These are phyloP conservation scores for Procambarus clarkii DNA, from an alignment of 1,140 invertebrate species.

Conservation along the genomic window DNA sequence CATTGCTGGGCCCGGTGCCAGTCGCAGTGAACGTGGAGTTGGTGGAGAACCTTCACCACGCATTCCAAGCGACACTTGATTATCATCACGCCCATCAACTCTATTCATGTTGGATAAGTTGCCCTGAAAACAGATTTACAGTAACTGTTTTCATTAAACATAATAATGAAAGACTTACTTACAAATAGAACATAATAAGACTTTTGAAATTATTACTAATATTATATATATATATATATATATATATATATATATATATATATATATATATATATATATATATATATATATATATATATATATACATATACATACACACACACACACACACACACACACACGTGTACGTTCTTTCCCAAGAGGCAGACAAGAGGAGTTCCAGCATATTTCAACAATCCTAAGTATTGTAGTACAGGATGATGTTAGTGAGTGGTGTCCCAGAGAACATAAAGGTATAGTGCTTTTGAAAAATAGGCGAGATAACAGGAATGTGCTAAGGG, in stretches of 20 bases:
- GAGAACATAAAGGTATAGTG: too few relatives aligned
- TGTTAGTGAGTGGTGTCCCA: too few relatives aligned
- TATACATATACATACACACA: slow-evolving; percentile 32
- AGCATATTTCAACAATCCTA: too few relatives aligned
- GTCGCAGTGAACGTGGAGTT: slow-evolving; percentile 88
- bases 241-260: slow-evolving; percentile 47
- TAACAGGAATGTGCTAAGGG: too few relatives aligned
- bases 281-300: slow-evolving; percentile 43
- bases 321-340: too few relatives aligned
- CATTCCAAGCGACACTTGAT: slow-evolving; percentile 79
- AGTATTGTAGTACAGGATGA: too few relatives aligned
- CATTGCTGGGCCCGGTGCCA: slow-evolving; percentile 49
- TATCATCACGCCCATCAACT: slow-evolving; percentile 82
- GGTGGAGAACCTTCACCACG: slow-evolving; percentile 84
- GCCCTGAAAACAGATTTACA: slow-evolving; percentile 45
- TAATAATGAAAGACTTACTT: too few relatives aligned
- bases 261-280: slow-evolving; percentile 46
- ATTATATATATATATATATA: slow-evolving; percentile 35
- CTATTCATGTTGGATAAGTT: slow-evolving; percentile 67
- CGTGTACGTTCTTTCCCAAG: too few relatives aligned
- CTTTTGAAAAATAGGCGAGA: too few relatives aligned
- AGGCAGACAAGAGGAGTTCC: too few relatives aligned
- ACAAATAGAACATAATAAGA: too few relatives aligned
- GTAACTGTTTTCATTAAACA: not conserved
- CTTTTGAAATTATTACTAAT: too few relatives aligned